Evolutionary conservation across 1,140 invertebrate species (phyloP), one percentile per base, ranked within the genome.

Genomic region (Parasteatoda tepidariorum): DNA sequence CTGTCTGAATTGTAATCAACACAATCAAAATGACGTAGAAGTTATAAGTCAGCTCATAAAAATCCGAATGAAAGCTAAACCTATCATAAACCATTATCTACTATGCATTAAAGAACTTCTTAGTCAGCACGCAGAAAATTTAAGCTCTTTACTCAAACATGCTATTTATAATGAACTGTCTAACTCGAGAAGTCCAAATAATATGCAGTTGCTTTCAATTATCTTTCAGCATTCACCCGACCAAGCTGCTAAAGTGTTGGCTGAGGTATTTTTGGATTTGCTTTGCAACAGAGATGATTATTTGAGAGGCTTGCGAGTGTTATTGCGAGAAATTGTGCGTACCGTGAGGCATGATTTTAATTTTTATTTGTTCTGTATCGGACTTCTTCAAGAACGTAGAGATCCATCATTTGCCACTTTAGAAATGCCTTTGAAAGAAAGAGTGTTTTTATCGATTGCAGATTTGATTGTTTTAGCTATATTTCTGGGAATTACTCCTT

Each of bases 101-200:
- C 92, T 92, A 13, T 95, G 96, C 86, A 92, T 98, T 0, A 93
- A 93, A 86, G 95, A 96, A 88, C 91, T 96, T 89, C 91, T 95
- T 67, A 89, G 90, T 34, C 92, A 93, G 15, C 94, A 95, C 88
- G 92, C 94, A 6, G 94, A 95, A 24, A 97, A 98, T 87, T 89
- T 98, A 9, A 91, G 92, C 33, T 94, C 94, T n/a, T 92, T 98
- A 48, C 89, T 99, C 83, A 97, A 96, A 85, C 94, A 96, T 86
- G 97, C 96, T 0, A 94, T 98, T 84, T 97, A 97, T 89, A 98
- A 98, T 89, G 97, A 99, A 90, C 90, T 99, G 38, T 97, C 96
- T 0, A 89, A 88, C 26, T 94, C 94, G 86, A 92, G 97, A 64
- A 98, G 97, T 91, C 95, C 95, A 0, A 98, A 98, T 89, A 98